Evolutionary conservation across 2,888 invertebrate genomes (phyloP).

Genomic region (Thymelicus lineola): DNA sequence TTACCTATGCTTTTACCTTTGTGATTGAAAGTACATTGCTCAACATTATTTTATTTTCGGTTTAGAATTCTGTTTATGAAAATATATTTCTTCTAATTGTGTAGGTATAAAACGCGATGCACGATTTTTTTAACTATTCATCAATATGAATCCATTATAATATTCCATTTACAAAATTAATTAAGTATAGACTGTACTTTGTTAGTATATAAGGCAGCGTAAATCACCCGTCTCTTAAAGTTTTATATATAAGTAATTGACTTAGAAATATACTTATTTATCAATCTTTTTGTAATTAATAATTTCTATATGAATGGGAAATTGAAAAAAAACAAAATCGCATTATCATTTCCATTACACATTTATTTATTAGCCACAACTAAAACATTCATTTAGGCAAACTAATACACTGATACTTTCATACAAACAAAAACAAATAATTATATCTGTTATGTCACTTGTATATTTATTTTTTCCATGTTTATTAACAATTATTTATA

Average conservation of each 20-base stretch:
- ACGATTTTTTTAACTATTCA: slow-evolving; percentile 40
- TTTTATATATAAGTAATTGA: slow-evolving; percentile 80
- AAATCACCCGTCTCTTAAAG: slow-evolving; percentile 85
- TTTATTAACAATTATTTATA: neutral
- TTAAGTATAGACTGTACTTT: slow-evolving; percentile 75
- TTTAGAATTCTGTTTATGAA: neutral
- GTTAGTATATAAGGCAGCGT: slow-evolving; percentile 77
- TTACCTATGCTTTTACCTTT: neutral
- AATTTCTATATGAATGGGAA: slow-evolving; percentile 80
- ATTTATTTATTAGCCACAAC: slow-evolving; percentile 56
- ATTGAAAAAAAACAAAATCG: slow-evolving; percentile 55
- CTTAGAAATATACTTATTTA: slow-evolving; percentile 85
- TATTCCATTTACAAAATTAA: slow-evolving; percentile 83
- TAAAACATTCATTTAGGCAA: slow-evolving; percentile 21
- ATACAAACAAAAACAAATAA: neutral
- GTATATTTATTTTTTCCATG: neutral
- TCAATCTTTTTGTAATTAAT: slow-evolving; percentile 79
- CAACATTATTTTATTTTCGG: slow-evolving; percentile 14
- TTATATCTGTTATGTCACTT: neutral
- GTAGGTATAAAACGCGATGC: slow-evolving; percentile 14
- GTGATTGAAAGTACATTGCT: slow-evolving; percentile 18
- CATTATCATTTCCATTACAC: slow-evolving; percentile 61
- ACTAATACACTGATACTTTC: slow-evolving; percentile 21
- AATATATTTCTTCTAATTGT: neutral
- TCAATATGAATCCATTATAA: slow-evolving; percentile 58